Evolutionary conservation across 2,888 invertebrate genomes (phyloP).

Genomic region (Yponomeuta malinellus): DNA sequence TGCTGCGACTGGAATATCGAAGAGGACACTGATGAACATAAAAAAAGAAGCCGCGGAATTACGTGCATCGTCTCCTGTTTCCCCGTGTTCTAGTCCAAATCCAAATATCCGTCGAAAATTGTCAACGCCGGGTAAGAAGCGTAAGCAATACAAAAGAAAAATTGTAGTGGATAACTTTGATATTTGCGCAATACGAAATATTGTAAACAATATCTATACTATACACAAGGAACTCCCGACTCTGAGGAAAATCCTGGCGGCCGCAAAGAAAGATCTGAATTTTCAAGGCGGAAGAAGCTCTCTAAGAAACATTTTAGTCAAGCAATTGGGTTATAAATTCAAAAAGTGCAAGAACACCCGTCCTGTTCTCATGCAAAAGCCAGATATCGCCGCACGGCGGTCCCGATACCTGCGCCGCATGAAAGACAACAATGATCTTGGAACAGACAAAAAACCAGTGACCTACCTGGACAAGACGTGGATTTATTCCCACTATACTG

Average conservation of each 20-base stretch:
- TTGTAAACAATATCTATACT: too few relatives aligned
- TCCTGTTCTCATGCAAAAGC: not conserved
- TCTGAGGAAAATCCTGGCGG: too few relatives aligned
- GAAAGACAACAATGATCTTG: not conserved
- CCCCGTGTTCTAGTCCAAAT: not conserved
- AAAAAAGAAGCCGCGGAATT: slow-evolving; percentile 11
- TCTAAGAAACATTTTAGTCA: slow-evolving; percentile 17
- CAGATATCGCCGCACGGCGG: not conserved
- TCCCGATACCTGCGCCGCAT: not conserved
- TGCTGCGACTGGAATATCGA: slow-evolving; percentile 16
- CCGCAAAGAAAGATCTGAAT: too few relatives aligned
- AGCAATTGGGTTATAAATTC: not conserved
- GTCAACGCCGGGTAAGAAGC: too few relatives aligned
- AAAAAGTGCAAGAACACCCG: not conserved
- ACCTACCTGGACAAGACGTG: not conserved
- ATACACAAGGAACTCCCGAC: too few relatives aligned
- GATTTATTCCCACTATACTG: not conserved
- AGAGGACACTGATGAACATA: slow-evolving; percentile 15
- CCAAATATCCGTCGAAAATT: slow-evolving; percentile 6
- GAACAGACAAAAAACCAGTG: not conserved
- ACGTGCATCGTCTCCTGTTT: not conserved
- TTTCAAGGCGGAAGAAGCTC: slow-evolving; percentile 1
- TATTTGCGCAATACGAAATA: too few relatives aligned
- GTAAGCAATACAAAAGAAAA: too few relatives aligned
- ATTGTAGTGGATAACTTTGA: not conserved